Base-by-base conservation (phyloP, 2,888 invertebrate genomes). In the Pristionchus arcanus region DNA sequence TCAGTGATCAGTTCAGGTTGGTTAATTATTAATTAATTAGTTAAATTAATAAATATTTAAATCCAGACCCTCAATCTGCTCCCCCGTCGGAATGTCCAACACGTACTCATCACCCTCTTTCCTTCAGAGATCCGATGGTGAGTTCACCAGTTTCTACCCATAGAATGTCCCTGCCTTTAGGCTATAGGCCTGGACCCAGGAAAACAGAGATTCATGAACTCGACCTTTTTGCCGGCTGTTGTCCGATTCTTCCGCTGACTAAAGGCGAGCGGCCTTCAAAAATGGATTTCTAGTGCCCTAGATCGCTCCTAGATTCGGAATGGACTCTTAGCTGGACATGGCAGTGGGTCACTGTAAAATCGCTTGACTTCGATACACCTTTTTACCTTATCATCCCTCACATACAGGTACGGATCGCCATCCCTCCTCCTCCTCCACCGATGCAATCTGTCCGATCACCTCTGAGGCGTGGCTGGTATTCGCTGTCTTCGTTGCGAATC, bases 401-500 rank as follows among this genome's bases (percentile, higher is more conserved):
- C 25, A 4, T 25, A 4, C 59, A 85, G 84, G 59, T 25, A 59
- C 84, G 16, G 59, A 55, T 15, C 84, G 84, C 34, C 31, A 85
- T 59, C 31, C 34, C 25, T 55, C 59, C 3, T 59, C 55, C 21
- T 85, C 59, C 19, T 85, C 84, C 49, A 34, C 55, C 4, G 19
- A n/a, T 15, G 31, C 88, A 25, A 71, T 88, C 53, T 88, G 88
- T 77, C 88, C 88, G 3, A 88, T 88, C 49, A 88, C 88, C 28
- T 88, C 88, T n/a, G 88, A 88, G 34, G 88, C 89, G 21, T 89
- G 89, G 89, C 37, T 89, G 3, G 55, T 83, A 15, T 68, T 89
- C 63, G 83, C 89, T 16, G 89, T 89, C 15, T 89, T 89, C 89
- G 89, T 89, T 7, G 89, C 89, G 3, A 89, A 89, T 71, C 84